These are phyloP conservation scores for Athrips mouffetella DNA, from an alignment of 2,888 invertebrate species.

Conservation along the genomic window DNA sequence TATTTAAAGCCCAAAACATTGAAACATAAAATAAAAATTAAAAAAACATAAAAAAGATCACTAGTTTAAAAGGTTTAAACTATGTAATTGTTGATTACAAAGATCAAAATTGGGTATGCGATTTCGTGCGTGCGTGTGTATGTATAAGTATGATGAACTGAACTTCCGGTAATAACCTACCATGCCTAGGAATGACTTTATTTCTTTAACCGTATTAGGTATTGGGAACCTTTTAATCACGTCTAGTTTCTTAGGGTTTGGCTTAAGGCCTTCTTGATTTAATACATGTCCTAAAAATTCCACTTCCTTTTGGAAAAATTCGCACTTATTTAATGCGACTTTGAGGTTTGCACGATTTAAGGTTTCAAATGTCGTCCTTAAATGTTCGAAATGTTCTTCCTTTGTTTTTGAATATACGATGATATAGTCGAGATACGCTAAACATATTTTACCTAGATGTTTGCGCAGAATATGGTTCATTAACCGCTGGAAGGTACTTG, in stretches of 20 bases:
- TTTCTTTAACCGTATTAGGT: background rate
- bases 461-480: constrained; percentile 23
- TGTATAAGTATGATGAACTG: background rate
- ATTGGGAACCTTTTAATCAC: background rate
- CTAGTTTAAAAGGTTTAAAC: too few species aligned
- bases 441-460: constrained; percentile 22
- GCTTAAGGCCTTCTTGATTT: background rate
- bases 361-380: constrained; percentile 27
- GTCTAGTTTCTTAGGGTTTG: background rate
- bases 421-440: constrained; percentile 38
- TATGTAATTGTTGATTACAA: too few species aligned
- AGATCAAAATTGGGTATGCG: too few species aligned
- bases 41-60: too few species aligned
- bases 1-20: too few species aligned
- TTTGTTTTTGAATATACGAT: constrained; percentile 29
- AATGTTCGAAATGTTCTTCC: constrained; percentile 27
- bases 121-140: background rate
- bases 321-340: constrained; percentile 34
- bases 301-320: constrained; percentile 26
- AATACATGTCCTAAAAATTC: background rate
- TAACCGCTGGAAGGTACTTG: constrained; percentile 19
- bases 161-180: background rate
- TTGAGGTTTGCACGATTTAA: constrained; percentile 24
- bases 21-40: too few species aligned
- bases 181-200: background rate